Base-by-base conservation (phyloP, 2,113 vertebrate genomes). In the Crypturellus undulatus region DNA sequence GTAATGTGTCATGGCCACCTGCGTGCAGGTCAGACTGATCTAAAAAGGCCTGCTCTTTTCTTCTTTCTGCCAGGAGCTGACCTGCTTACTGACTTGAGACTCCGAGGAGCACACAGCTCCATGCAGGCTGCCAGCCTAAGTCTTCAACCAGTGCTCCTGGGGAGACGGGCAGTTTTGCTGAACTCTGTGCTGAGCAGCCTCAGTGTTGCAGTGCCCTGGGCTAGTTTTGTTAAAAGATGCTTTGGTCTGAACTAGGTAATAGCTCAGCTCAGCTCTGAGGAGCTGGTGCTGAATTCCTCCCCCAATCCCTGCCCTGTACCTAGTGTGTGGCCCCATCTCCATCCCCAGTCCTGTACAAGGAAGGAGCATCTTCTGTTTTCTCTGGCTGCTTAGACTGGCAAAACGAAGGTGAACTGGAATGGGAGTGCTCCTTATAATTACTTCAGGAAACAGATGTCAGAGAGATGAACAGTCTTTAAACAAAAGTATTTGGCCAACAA, bases 401-500 rank as follows among this genome's bases (percentile, higher is more conserved):
- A n/a, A 68, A 24, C 3, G 16, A 47, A 71, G 34, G 69, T 38
- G 47, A 52, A 25, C 24, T 26, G n/a, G 47, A 34, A 10, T 71
- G 25, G 47, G 69, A 38, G 34, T 36, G 47, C 69, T 38, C 47
- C 47, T 26, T 71, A 19, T 52, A 52, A 30, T 52, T 71, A 38
- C 47, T 71, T 38, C 36, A 18, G 19, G 69, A 67, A 75, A 72
- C 83, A 88, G 79, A 56, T 92, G 47, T 80, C 51, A 28, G 60
- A 80, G 82, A 82, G 51, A 68, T 77, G 22, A 93, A 20, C 28
- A 64, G 54, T 60, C 83, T 86, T 49, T 75, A 63, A 75, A 32
- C 72, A 71, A 83, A 92, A 58, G 47, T 94, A 92, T 86, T 96
- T 92, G 64, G 43, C 47, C 63, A 90, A 71, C 76, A 94, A 83